Conservation (phyloP, 2,113 vertebrate species). For the Microcebus lehilahytsara region DNA sequence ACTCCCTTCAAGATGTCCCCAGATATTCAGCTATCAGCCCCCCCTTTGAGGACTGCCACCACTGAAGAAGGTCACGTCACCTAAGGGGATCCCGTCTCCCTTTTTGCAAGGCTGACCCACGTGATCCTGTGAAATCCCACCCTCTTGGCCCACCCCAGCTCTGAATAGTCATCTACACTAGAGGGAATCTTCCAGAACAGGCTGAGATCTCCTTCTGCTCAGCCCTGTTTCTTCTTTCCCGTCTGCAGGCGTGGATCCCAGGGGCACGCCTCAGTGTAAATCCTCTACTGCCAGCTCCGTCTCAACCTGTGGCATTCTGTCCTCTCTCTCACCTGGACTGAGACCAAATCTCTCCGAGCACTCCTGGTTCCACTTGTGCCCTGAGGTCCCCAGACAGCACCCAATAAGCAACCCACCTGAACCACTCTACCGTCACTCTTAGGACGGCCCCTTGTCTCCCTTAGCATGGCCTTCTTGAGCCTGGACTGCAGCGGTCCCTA, state of each 20-base stretch:
- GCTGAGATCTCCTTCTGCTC: not conserved
- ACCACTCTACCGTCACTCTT: not conserved
- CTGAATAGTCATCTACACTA: not conserved
- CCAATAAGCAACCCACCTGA: too few relatives aligned
- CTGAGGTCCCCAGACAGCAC: not conserved
- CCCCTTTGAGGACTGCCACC: too few relatives aligned
- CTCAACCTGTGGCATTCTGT: not conserved
- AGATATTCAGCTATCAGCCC: not conserved
- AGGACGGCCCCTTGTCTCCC: too few relatives aligned
- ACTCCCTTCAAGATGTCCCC: not conserved
- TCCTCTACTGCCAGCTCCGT: too few relatives aligned
- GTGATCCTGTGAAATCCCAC: not conserved
- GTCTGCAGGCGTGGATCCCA: not conserved
- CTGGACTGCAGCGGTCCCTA: not conserved
- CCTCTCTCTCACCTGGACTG: not conserved
- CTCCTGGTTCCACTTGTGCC: too few relatives aligned
- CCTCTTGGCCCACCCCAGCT: not conserved
- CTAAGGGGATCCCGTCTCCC: fast-evolving
- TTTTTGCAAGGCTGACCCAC: not conserved
- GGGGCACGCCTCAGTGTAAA: not conserved
- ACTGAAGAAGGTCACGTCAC: not conserved
- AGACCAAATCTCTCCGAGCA: not conserved
- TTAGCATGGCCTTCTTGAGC: not conserved
- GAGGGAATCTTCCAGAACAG: not conserved
- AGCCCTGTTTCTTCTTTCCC: not conserved